phyloP scores from a whole-genome alignment of 2,888 invertebrate genomes.

The Melieria picta region DNA sequence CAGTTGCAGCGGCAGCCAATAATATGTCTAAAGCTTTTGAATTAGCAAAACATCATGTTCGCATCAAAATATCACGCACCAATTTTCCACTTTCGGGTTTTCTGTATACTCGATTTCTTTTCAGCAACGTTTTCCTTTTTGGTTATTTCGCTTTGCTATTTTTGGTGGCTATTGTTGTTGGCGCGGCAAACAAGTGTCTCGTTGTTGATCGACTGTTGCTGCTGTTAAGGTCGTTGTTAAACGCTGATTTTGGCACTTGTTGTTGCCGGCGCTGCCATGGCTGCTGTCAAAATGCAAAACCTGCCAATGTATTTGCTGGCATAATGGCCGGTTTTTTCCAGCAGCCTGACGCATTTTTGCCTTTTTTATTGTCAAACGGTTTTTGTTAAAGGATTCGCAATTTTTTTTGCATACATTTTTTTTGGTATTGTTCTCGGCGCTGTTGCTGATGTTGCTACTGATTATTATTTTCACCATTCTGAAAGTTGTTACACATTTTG shows the following conservation, averaged over 20 bases:
- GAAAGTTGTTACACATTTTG: too few relatives aligned
- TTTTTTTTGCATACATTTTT: too few relatives aligned
- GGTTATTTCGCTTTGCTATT: background rate
- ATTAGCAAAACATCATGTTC: constrained; percentile 64
- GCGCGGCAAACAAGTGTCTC: constrained; percentile 5
- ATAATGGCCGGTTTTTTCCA: too few relatives aligned
- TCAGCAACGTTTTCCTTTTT: background rate
- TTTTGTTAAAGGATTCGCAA: too few relatives aligned
- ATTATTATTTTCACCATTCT: too few relatives aligned
- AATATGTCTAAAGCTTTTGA: constrained; percentile 54
- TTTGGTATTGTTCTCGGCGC: too few relatives aligned
- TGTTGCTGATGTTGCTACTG: too few relatives aligned
- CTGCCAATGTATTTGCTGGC: too few relatives aligned
- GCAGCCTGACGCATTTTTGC: too few relatives aligned
- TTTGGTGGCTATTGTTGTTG: constrained; percentile 16
- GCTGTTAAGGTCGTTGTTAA: background rate
- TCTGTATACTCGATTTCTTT: too few relatives aligned
- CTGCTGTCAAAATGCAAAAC: too few relatives aligned
- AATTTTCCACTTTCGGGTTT: constrained; percentile 12
- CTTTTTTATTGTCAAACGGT: too few relatives aligned
- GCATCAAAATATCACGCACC: constrained; percentile 59
- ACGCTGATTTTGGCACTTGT: background rate
- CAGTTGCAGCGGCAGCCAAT: background rate
- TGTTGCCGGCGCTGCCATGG: background rate
- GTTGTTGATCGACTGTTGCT: constrained; percentile 5